Conservation (phyloP, 1,140 invertebrate species). For the Bombus impatiens region DNA sequence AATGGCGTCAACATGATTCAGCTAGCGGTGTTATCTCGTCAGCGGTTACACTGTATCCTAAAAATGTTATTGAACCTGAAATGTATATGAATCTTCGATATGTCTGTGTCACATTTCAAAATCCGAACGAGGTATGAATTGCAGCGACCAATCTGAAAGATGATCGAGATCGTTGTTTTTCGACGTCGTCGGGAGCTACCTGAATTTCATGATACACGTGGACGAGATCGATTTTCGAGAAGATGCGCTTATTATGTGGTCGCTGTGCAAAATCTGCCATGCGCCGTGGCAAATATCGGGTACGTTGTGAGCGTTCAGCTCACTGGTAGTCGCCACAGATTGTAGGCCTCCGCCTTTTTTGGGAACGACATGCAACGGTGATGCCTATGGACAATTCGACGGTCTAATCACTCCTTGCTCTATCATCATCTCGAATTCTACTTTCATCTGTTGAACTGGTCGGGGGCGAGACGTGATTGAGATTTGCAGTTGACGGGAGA, state of each 20-base stretch:
- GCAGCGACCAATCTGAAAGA: accelerated
- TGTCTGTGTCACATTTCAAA: accelerated
- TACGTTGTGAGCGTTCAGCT: accelerated
- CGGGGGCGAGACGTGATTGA: accelerated
- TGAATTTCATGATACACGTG: accelerated
- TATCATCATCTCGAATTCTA: too few relatives aligned
- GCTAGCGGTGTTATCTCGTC: too few relatives aligned
- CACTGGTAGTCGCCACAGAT: too few relatives aligned
- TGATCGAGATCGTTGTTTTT: accelerated
- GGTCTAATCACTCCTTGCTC: too few relatives aligned
- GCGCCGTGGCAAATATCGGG: accelerated
- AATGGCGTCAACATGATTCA: too few relatives aligned
- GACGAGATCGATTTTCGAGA: too few relatives aligned
- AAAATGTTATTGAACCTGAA: too few relatives aligned
- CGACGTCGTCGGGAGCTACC: accelerated
- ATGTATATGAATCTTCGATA: too few relatives aligned
- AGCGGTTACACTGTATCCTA: accelerated
- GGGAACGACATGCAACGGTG: accelerated
- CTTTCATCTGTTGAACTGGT: accelerated
- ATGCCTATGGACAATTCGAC: accelerated
- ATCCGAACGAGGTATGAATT: accelerated
- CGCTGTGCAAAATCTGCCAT: accelerated
- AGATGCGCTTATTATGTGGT: accelerated
- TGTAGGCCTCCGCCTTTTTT: accelerated
- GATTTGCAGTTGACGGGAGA: accelerated